Evolutionary conservation across 1,140 invertebrate species (phyloP).

Genomic region (Bombus soroeensis): DNA sequence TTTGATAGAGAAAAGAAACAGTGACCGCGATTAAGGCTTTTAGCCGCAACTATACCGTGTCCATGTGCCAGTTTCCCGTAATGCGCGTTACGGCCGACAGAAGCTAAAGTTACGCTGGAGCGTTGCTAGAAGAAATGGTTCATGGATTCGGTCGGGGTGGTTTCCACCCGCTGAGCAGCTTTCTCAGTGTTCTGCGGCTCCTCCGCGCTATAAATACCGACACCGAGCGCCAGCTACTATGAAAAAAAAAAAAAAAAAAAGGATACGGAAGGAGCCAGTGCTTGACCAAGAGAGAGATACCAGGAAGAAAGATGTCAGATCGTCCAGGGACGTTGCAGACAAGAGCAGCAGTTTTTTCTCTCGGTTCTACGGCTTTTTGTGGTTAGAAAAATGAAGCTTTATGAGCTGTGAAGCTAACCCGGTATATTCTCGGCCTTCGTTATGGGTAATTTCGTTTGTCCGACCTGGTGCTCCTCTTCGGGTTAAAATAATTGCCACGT

Average conservation of each 20-base stretch:
- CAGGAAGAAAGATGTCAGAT: constrained; percentile 56
- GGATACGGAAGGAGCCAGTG: constrained; percentile 32
- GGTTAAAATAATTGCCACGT: constrained; percentile 16
- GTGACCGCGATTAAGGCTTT: constrained; percentile 69
- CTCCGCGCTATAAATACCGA: constrained; percentile 72
- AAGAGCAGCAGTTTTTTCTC: constrained; percentile 44
- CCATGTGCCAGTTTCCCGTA: constrained; percentile 37
- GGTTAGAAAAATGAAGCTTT: constrained; percentile 65
- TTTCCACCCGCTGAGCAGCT: constrained; percentile 69
- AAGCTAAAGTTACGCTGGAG: constrained; percentile 35
- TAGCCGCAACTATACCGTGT: constrained; percentile 50
- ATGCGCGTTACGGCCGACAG: constrained; percentile 42
- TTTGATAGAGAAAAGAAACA: constrained; percentile 39
- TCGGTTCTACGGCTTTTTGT: constrained; percentile 36
- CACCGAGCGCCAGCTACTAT: constrained; percentile 46
- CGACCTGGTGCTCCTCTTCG: neutral
- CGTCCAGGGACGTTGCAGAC: constrained; percentile 26
- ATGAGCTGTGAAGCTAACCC: constrained; percentile 49
- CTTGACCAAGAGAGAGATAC: constrained; percentile 48
- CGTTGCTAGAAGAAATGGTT: constrained; percentile 62
- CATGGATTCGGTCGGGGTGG: constrained; percentile 58
- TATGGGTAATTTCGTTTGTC: constrained; percentile 67
- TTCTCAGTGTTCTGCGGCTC: constrained; percentile 63
- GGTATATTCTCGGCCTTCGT: constrained; percentile 9
- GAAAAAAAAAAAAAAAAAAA: constrained; percentile 30